Evolutionary conservation across 2,888 invertebrate genomes (phyloP), one percentile per base, ranked within the genome.

Genomic region (Epinotia brunnichana): DNA sequence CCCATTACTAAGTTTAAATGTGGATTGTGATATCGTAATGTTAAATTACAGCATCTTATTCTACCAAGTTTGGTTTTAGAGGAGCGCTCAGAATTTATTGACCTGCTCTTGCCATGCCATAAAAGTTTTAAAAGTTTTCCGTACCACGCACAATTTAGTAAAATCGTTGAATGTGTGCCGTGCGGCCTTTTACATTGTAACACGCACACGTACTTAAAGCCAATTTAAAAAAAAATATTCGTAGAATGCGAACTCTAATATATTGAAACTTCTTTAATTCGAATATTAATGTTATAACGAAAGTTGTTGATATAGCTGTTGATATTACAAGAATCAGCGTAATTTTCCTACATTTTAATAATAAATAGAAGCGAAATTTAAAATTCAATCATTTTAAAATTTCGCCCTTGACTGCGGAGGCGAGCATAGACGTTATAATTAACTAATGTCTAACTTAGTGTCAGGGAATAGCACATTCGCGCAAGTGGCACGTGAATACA

Each of bases 381-480:
- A 62, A 72, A 62, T 61, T 61, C 56, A 63, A 70, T 86, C 84
- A 86, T 90, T 89, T 87, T 86, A 82, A 81, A 83, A 89, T 90
- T 90, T 87, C 85, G 87, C 89, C 87, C 88, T 83, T 80, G 79
- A 85, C 87, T 86, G 81, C 84, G 82, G 80, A 79, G 78, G 83
- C 81, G 87, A 84, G 88, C 86, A 54, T 61, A 61, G 56, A 56
- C 86, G 86, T 87, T 87, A 86, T 88, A 90, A 89, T 90, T 87
- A 89, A 89, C 88, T 89, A 89, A 90, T 89, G 89, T 87, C 84
- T 86, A 85, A 89, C 86, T 87, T 87, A 85, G 85, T 86, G 86
- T 78, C 82, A 80, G 87, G 83, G 84, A 85, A 84, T 83, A 82
- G 80, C 82, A 85, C 86, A 87, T 87, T 89, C 87, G 86, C 85